Evolutionary conservation across 2,797 vertebrate species (phyloP), one percentile per base, ranked within the genome.

Genomic region (Neosalanx taihuensis): DNA sequence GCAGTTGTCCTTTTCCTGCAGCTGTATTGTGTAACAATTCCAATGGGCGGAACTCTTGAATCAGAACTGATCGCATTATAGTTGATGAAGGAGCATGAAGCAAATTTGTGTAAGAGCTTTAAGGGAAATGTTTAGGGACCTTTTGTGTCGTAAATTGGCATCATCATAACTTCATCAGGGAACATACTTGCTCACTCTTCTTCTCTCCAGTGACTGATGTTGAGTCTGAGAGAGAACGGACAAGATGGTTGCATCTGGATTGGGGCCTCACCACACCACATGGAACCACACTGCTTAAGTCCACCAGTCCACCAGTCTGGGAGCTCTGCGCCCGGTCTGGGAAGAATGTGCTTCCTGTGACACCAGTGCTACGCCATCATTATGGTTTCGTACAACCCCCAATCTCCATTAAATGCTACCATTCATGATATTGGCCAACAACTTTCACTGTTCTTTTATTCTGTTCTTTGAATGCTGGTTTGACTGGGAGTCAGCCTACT

Each of bases 371-470:
- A 75, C 76, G 81, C 79, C 83, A 83, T 86, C 85, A 81, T 89
- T 68, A 87, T 73, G 69, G 77, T 78, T 70, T 68, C 71, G 78
- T 77, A 67, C 59, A 86, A 81, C 82, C 80, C 76, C 80, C 76
- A 72, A 80, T 83, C 77, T 70, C 18, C 77, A 77, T 86, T 88
- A 88, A 90, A 89, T 84, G 83, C 85, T 70, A 79, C 86, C 83
- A 88, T 91, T 92, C 86, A 91, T 89, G 76, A 88, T 88, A 81
- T 46, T 23, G 70, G 76, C 74, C 78, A 29, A 1, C 67, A 76
- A 75, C 78, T 75, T 79, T 83, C 83, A 85, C 76, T 72, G 78
- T 70, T 72, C 71, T 65, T 29, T 12, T 46, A 46, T 46, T 23
- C 58, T 15, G 57, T 29, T 66, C 76, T 46, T 84, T 81, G 74